Conservation (phyloP, 1,140 invertebrate genomes). For the Hydropsyche tenuis region DNA sequence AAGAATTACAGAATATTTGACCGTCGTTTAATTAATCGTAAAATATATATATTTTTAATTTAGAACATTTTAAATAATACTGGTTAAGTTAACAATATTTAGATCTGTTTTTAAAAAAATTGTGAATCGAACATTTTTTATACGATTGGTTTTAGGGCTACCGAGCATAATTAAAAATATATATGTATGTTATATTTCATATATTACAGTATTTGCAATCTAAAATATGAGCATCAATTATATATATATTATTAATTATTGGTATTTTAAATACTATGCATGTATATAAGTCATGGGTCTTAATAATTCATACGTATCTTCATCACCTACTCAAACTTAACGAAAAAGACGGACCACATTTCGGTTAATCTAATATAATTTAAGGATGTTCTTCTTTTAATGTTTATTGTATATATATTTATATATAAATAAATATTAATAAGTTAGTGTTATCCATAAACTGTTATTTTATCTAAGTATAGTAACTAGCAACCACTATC, state of each 20-base stretch:
- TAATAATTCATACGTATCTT: slow-evolving; percentile 41
- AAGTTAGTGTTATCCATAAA: slow-evolving; percentile 36
- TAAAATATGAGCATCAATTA: slow-evolving; percentile 37
- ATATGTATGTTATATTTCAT: slow-evolving; percentile 32
- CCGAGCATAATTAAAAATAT: slow-evolving; percentile 34
- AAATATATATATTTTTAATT: background rate
- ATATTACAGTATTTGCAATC: slow-evolving; percentile 34
- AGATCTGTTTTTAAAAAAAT: background rate
- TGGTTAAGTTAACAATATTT: background rate
- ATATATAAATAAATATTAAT: slow-evolving; percentile 36
- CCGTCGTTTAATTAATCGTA: background rate
- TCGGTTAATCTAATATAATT: slow-evolving; percentile 39
- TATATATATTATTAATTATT: slow-evolving; percentile 21
- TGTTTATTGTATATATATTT: slow-evolving; percentile 32
- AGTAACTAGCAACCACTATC: slow-evolving; percentile 46
- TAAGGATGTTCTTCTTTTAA: slow-evolving; percentile 18
- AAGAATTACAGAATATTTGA: slow-evolving; percentile 18
- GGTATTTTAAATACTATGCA: slow-evolving; percentile 30
- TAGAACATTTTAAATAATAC: background rate
- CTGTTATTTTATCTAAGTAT: slow-evolving; percentile 27
- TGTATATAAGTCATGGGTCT: slow-evolving; percentile 37
- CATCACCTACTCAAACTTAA: slow-evolving; percentile 51
- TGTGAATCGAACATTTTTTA: too few species aligned
- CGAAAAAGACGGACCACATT: slow-evolving; percentile 49
- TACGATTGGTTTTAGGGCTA: background rate